Evolutionary conservation across 1,140 invertebrate genomes (phyloP), one percentile per base, ranked within the genome.

Genomic region (Solenopsis invicta): DNA sequence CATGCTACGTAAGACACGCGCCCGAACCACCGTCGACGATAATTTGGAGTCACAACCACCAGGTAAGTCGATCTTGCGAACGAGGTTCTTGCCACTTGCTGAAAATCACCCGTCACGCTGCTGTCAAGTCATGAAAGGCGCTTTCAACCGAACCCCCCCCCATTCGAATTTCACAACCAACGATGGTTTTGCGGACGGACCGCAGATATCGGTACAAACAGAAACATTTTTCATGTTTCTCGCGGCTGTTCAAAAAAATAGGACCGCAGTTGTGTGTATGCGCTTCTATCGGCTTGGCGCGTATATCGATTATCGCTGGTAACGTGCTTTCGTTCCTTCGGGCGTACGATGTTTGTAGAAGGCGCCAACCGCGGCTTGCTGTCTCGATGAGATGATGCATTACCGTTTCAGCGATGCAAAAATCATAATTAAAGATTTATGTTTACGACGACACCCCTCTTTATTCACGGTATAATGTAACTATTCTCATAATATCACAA

Each of bases 11-110:
- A 12, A 96, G 96, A 91, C 97, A 97, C 91, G 97, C 97, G 24
- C 98, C 98, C 21, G 97, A 98, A 92, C 98, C 98, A 45, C 98
- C 98, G 2, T 96, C 96, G 41, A 96, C 97, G 52, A 97, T 98
- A 91, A 96, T 96, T 88, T 98, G 98, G 98, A 97, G 97, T 67
- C 98, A 98, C 93, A 97, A 98, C 94, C 96, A 96, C 85, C 96
- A 98, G 96, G 97, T 98, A 91, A 92, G 69, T 13, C 2, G 37
- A 52, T 61, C 75, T 29, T 48, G 24, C n/a, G 21, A 34, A 29
- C 21, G 16, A 59, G 18, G 13, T 13, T 34, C 29, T 37, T 9
- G 10, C 45, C 45, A 4, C 50, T 41, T 24, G 45, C 50, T 69
- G 50, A 86, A 77, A 81, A 54, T 82, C n/a, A n/a, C 34, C 8